A percentile compares a stretch with the other conserved stretches of the same genome.
Evolutionary conservation across 2,888 invertebrate genomes (phyloP).

Genomic region (Apoda limacodes): DNA sequence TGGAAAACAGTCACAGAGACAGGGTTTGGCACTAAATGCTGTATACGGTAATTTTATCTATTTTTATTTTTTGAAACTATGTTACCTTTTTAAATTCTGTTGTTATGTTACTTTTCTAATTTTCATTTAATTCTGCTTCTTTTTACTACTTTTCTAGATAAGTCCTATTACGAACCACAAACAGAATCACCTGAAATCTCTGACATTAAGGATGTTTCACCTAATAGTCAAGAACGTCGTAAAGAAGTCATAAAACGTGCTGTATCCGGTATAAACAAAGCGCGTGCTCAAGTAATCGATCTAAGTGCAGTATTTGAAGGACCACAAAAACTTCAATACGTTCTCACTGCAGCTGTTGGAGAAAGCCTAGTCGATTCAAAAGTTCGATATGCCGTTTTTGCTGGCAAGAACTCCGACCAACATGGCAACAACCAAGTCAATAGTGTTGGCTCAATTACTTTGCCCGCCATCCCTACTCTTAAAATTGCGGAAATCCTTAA

Average conservation of each 20-base stretch:
- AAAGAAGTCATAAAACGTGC: slow-evolving; percentile 65
- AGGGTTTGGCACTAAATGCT: slow-evolving; percentile 46
- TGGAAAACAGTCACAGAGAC: slow-evolving; percentile 52
- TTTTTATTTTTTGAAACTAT: too few species aligned
- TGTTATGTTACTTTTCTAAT: too few species aligned
- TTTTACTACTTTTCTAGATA: slow-evolving; percentile 36
- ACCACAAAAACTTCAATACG: slow-evolving; percentile 56
- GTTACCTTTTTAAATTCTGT: too few species aligned
- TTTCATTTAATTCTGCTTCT: too few species aligned
- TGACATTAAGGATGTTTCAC: slow-evolving; percentile 33
- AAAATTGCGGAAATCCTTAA: slow-evolving; percentile 67
- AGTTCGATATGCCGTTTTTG: slow-evolving; percentile 59
- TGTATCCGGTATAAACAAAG: slow-evolving; percentile 64
- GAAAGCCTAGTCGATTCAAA: slow-evolving; percentile 69
- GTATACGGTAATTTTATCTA: too few species aligned
- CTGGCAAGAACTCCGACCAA: slow-evolving; percentile 40
- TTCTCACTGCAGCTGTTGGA: slow-evolving; percentile 63
- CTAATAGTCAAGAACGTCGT: slow-evolving; percentile 60
- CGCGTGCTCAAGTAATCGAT: slow-evolving; percentile 63
- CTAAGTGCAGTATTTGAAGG: slow-evolving; percentile 67
- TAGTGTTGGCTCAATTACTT: slow-evolving; percentile 46
- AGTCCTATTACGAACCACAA: slow-evolving; percentile 34
- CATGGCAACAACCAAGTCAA: slow-evolving; percentile 55
- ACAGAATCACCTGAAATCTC: slow-evolving; percentile 32
- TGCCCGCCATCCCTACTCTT: slow-evolving; percentile 56